Evolutionary conservation across 2,888 invertebrate genomes (phyloP).

Genomic region (Phaedon cochleariae): DNA sequence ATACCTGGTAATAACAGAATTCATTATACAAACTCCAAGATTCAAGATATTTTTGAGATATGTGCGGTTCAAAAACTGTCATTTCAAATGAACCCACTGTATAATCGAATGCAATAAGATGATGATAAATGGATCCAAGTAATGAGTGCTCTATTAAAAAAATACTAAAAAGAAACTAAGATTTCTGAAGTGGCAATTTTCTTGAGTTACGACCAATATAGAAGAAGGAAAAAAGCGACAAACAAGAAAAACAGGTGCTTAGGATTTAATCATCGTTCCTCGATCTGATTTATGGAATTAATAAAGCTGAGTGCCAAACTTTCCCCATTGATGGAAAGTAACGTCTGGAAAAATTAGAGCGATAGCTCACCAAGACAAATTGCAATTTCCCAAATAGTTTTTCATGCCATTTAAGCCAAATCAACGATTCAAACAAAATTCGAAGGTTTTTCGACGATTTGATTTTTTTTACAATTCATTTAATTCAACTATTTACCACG

Average conservation of each 20-base stretch:
- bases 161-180: neutral
- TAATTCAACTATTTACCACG: too few relatives aligned
- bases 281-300: constrained; percentile 18
- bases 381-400: neutral
- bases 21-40: too few relatives aligned
- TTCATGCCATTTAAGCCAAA: too few relatives aligned
- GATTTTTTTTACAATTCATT: too few relatives aligned
- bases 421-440: too few relatives aligned
- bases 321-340: neutral
- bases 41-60: too few relatives aligned
- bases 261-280: constrained; percentile 30
- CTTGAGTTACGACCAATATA: neutral
- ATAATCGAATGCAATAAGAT: too few relatives aligned
- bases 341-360: neutral
- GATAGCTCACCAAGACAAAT: neutral
- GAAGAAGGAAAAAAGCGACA: neutral
- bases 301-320: constrained; percentile 16
- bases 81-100: too few relatives aligned
- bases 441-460: too few relatives aligned
- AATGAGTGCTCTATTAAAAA: neutral
- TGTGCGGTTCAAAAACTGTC: too few relatives aligned
- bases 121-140: neutral
- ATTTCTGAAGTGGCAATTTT: neutral
- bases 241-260: constrained; percentile 30
- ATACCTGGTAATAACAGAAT: too few relatives aligned